Conservation (phyloP, 2,888 invertebrate genomes). For the Protodeltote pygarga region DNA sequence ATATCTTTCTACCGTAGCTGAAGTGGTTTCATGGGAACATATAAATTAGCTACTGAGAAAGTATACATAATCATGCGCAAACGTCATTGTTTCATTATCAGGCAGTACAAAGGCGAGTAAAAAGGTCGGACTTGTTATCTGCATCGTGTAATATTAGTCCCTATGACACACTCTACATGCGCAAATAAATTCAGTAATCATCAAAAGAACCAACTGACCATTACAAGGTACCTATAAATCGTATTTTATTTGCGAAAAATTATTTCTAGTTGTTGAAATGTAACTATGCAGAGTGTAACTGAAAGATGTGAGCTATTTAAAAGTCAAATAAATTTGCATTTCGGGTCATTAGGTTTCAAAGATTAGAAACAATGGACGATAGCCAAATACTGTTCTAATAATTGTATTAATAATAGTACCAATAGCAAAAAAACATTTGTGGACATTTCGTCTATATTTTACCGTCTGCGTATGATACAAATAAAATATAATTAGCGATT, state of each 20-base stretch:
- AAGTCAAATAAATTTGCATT: constrained; percentile 40
- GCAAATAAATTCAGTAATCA: constrained; percentile 18
- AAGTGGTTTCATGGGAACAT: constrained; percentile 39
- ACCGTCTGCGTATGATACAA: neutral
- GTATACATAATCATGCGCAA: constrained; percentile 22
- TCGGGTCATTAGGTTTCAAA: constrained; percentile 37
- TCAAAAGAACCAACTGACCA: neutral
- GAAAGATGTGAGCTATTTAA: constrained; percentile 35
- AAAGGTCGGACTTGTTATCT: constrained; percentile 36
- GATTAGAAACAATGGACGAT: constrained; percentile 36
- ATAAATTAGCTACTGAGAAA: constrained; percentile 38
- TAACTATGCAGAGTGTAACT: constrained; percentile 19
- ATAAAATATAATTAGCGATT: neutral
- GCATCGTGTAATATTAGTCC: constrained; percentile 24
- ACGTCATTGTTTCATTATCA: constrained; percentile 42
- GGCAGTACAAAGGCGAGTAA: constrained; percentile 23
- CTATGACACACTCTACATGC: constrained; percentile 27
- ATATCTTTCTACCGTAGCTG: constrained; percentile 33
- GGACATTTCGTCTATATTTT: constrained; percentile 7
- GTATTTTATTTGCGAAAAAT: neutral
- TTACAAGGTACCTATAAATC: neutral
- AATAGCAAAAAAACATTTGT: constrained; percentile 26
- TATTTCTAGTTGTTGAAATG: constrained; percentile 10
- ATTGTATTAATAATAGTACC: constrained; percentile 32
- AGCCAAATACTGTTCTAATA: constrained; percentile 43